Percentiles rank a stretch among this genome's conserved stretches.
Evolutionary conservation across 2,888 invertebrate genomes (phyloP).

Genomic region (Eupithecia inturbata): DNA sequence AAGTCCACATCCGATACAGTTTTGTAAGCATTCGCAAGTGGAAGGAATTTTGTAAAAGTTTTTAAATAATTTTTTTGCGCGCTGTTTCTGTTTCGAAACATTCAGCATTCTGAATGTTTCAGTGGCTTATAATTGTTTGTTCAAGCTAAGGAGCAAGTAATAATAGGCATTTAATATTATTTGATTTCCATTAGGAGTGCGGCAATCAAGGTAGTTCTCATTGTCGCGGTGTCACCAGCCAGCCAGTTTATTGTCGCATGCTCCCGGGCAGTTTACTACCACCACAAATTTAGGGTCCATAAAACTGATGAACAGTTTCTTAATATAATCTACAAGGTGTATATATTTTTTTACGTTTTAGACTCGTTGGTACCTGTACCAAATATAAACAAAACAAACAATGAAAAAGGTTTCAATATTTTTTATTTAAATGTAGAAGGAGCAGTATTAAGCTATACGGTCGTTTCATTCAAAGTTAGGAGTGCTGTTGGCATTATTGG

Average conservation of each 20-base stretch:
- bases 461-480: conserved; percentile 63
- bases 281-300: conserved; percentile 78
- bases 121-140: neutral
- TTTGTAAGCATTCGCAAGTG: conserved; percentile 22
- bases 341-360: neutral
- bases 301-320: conserved; percentile 80
- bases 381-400: neutral
- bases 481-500: conserved; percentile 67
- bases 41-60: conserved; percentile 4
- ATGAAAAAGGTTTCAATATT: neutral
- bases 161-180: conserved; percentile 44
- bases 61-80: conserved; percentile 10
- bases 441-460: conserved; percentile 69
- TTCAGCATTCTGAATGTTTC: neutral
- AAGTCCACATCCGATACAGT: conserved; percentile 39
- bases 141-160: neutral
- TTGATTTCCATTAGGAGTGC: conserved; percentile 59
- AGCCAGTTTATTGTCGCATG: conserved; percentile 77
- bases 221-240: conserved; percentile 73
- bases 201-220: conserved; percentile 62
- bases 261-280: conserved; percentile 72
- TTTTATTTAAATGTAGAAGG: conserved; percentile 54
- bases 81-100: neutral
- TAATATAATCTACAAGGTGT: conserved; percentile 62
- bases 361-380: neutral